phyloP scores from a whole-genome alignment of 1,140 invertebrate genomes.

The Nomia melanderi region DNA sequence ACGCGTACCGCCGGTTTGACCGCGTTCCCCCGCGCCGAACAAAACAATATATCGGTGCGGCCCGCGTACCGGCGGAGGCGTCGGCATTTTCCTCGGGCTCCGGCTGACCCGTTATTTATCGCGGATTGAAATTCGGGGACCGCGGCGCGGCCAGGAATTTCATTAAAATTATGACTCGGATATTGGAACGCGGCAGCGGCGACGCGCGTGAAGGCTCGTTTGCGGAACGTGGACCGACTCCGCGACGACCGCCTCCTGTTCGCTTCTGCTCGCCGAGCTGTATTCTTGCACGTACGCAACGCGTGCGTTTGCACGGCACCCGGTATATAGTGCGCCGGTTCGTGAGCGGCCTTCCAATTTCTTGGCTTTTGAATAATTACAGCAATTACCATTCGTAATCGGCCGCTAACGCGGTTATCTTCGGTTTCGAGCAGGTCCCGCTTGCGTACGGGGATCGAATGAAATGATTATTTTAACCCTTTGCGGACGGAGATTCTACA shows the following conservation, averaged over 20 bases:
- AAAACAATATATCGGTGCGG: conserved; percentile 57
- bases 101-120: conserved; percentile 58
- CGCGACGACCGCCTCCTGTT: neutral
- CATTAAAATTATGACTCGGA: conserved; percentile 75
- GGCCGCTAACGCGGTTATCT: no score
- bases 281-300: neutral
- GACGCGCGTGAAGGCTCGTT: conserved; percentile 58
- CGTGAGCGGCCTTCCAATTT: neutral
- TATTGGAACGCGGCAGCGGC: conserved; percentile 64
- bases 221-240: conserved; percentile 57
- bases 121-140: conserved; percentile 71
- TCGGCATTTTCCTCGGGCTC: conserved; percentile 36
- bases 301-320: neutral
- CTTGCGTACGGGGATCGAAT: no score
- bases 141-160: conserved; percentile 68
- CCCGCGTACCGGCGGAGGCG: neutral
- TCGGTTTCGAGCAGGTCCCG: no score
- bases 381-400: neutral
- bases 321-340: neutral
- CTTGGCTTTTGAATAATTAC: neutral
- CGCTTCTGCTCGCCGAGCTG: neutral
- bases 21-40: conserved; percentile 38
- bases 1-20: conserved; percentile 44
- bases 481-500: no score
- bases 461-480: no score